Base-by-base conservation (phyloP, 2,888 invertebrate genomes). In the Spilosoma lubricipeda region DNA sequence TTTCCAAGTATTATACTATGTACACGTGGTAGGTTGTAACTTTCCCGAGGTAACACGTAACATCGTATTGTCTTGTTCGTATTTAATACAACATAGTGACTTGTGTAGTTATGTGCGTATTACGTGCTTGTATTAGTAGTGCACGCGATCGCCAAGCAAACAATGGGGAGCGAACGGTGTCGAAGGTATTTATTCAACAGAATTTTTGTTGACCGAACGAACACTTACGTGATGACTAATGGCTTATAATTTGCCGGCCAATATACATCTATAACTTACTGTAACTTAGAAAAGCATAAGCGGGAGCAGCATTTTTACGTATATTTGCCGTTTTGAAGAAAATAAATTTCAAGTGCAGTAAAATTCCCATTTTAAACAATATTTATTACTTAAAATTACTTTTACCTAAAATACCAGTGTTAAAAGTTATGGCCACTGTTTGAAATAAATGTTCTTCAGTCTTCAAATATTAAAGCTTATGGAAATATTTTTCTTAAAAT, bases 141-240 rank as follows among this genome's bases (percentile, higher is more conserved):
- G 83, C 88, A 87, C 88, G 87, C 88, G 87, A 88, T 82, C 81
- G 81, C 72, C 82, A 74, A 74, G 77, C 87, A 90, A 90, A 91
- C 86, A 90, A 87, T 82, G 82, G 88, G 88, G 85, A 85, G 70
- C 78, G 67, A 72, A 71, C 78, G 79, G 77, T 81, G 81, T 80
- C 81, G 81, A 81, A 82, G 75, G 84, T 90, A 90, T 92, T 92
- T 91, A 87, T 85, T 86, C 86, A 80, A 84, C 84, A 77, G 69
- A 89, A 88, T 91, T 91, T 89, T 70, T 63, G 90, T 87, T 86
- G 85, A 87, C 86, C 83, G 82, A 85, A 77, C 83, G 84, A 79
- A 78, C 86, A 84, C 82, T 84, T 81, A 79, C 80, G 33, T 33
- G 45, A 36, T 67, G 83, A 85, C 84, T 70, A 72, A 81, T 76